Evolutionary conservation across 2,888 invertebrate genomes (phyloP).

Genomic region (Rotaria sp.): DNA sequence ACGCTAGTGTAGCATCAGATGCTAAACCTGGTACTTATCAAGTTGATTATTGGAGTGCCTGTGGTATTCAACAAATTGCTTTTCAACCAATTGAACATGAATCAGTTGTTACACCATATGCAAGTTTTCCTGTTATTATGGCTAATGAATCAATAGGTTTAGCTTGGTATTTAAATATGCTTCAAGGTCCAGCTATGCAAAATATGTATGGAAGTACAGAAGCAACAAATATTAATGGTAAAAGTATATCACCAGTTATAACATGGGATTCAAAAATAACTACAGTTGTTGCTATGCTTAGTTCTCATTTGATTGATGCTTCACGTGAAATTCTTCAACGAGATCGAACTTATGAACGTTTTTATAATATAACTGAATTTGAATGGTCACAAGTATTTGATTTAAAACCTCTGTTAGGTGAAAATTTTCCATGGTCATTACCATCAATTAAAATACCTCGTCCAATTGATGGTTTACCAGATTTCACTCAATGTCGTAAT

Average conservation of each 20-base stretch:
- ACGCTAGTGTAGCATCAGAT: not conserved
- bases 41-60: conserved; percentile 19
- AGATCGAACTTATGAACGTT: not conserved
- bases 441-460: not conserved
- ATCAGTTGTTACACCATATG: not conserved
- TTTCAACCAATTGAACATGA: not conserved
- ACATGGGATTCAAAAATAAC: conserved; percentile 21
- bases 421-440: not conserved
- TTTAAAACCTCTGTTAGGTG: not conserved
- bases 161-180: conserved; percentile 10
- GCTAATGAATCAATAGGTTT: not conserved
- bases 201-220: conserved; percentile 10
- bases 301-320: not conserved
- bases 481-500: conserved; percentile 12
- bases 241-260: not conserved
- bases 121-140: conserved; percentile 13
- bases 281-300: not conserved
- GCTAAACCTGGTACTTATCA: not conserved
- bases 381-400: not conserved
- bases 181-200: not conserved
- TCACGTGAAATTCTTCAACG: not conserved
- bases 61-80: conserved; percentile 10
- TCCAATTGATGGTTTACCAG: not conserved
- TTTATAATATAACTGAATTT: not conserved
- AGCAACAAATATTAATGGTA: not conserved